Evolutionary conservation across 2,797 vertebrate species (phyloP), one percentile per base, ranked within the genome.

Genomic region (Chelmon rostratus): DNA sequence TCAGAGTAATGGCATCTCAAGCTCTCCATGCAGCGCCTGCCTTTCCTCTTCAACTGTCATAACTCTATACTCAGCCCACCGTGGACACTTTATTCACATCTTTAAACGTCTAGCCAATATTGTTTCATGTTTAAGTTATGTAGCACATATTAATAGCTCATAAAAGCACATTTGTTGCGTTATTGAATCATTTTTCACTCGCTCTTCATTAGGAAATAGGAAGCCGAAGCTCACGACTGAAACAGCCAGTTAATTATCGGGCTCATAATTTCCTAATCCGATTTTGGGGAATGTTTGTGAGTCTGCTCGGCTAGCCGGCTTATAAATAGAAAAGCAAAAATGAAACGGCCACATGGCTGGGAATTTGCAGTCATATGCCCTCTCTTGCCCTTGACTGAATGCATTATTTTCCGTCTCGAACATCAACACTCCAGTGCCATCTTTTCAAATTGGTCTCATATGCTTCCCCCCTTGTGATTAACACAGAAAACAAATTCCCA

Each of bases 401-500:
- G 69, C 82, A 84, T 88, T 87, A 69, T 87, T 57, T 82, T 78
- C 68, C 33, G 52, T 84, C 79, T 80, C 47, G 87, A 82, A 73
- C 73, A 80, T 74, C 79, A 68, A 79, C 86, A 85, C 78, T 88
- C 79, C 68, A 77, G 12, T 88, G 84, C 72, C 83, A 84, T 92
- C 78, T 90, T 84, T 90, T 88, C 81, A 85, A 92, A 93, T 93
- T 73, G 85, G 85, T 89, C 82, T 93, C 90, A 88, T 91, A 92
- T 92, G 92, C 84, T 85, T 84, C 49, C 58, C 63, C 38, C 57
- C 81, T 88, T 85, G 83, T 90, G 89, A 89, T 93, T 87, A 90
- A 88, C 81, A 58, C 37, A 31, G 28, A 81, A 76, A 89, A 85
- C 88, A 89, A 89, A 92, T 86, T 87, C 64, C 82, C 75, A 86